Evolutionary conservation across 2,888 invertebrate species (phyloP), one percentile per base, ranked within the genome.

Genomic region (Mechanitis messenoides): DNA sequence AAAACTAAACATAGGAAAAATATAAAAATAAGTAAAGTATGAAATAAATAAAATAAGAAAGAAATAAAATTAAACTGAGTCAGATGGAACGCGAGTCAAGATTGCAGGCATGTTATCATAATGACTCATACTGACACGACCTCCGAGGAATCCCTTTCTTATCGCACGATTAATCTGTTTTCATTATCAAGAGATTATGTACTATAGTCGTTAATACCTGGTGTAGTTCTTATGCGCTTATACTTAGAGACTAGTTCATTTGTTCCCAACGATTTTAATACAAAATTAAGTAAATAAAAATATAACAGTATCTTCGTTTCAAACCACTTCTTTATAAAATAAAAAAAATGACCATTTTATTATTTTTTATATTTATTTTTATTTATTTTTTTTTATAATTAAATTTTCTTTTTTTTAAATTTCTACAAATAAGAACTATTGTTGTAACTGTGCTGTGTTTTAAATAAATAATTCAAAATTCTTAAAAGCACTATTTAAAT

Each of bases 61-160:
- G 72, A 33, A 45, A 58, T 38, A 56, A 56, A 33, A 45, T 56
- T 38, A 56, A 56, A 53, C 55, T 50, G n/a, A 56, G 55, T 56
- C 45, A 54, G 62, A 60, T 60, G 69, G 72, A 71, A 31, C 72
- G 68, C 80, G 81, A 82, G 75, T 82, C 78, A 56, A 65, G 64
- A 60, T 63, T 61, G 55, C 63, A 62, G 74, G 75, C 75, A 77
- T 79, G 76, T 72, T 71, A 68, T 65, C 60, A 35, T 61, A 68
- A 70, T 85, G 84, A 85, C 71, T 82, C 85, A 85, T 72, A 20
- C 58, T 71, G 74, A 74, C 72, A 76, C 72, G 78, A 82, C 80
- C 82, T 81, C 74, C 72, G 77, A 75, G 77, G 79, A 79, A 65
- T 66, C 69, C 68, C 66, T 65, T 59, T 33, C 47, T 64, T 67